phyloP scores from a whole-genome alignment of 1,140 invertebrate species.

The Drosophila yakuba region DNA sequence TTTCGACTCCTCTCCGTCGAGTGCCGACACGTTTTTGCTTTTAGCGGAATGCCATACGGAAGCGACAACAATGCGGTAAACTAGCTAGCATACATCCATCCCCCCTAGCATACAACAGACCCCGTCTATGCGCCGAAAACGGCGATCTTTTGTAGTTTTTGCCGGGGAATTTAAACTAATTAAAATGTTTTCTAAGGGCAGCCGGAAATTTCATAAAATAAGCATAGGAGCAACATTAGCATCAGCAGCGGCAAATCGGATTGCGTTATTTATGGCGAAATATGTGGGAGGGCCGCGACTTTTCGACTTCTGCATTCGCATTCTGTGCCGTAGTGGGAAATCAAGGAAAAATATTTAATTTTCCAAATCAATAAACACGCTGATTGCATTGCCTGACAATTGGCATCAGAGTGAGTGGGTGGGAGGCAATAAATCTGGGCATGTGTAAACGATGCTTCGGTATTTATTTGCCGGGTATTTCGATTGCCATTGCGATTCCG shows the following conservation, averaged over 20 bases:
- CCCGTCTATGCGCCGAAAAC: background rate
- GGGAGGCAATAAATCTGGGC: constrained; percentile 69
- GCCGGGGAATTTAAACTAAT: constrained; percentile 56
- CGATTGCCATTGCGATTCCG: background rate
- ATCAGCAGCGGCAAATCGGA: constrained; percentile 44
- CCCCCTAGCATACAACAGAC: no score
- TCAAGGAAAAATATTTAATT: constrained; percentile 81
- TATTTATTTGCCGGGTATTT: constrained; percentile 25
- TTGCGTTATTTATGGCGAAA: constrained; percentile 67
- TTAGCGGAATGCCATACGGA: constrained; percentile 49
- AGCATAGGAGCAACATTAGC: constrained; percentile 4
- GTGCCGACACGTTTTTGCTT: constrained; percentile 67
- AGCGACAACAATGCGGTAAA: constrained; percentile 51
- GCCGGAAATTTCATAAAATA: constrained; percentile 51
- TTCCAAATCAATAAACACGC: constrained; percentile 82
- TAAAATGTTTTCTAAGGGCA: constrained; percentile 57
- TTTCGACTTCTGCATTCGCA: constrained; percentile 35
- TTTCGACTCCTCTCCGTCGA: constrained; percentile 34
- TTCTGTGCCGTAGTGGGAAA: constrained; percentile 6
- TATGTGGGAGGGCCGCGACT: constrained; percentile 45
- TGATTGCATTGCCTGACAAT: constrained; percentile 78
- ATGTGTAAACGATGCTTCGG: constrained; percentile 46
- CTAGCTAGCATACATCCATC: constrained; percentile 4
- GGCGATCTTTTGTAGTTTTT: constrained; percentile 27
- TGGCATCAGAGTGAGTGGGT: constrained; percentile 48